These are phyloP conservation scores for Pelecanoides urinatrix DNA, from an alignment of 2,113 vertebrate genomes.

Conservation along the genomic window DNA sequence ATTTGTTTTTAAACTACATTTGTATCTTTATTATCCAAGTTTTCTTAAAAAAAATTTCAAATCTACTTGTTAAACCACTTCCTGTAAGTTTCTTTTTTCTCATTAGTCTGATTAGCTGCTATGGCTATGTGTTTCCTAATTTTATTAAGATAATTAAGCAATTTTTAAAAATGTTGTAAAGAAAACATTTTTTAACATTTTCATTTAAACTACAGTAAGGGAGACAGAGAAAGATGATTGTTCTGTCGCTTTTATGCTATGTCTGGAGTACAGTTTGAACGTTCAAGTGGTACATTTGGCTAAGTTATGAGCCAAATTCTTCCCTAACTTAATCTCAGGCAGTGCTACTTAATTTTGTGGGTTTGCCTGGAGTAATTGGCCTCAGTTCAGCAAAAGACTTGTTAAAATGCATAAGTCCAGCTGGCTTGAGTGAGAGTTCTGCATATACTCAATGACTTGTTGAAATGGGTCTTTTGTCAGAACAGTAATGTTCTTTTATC, in stretches of 20 bases:
- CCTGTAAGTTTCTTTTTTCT: slow-evolving; percentile 13
- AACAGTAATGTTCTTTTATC: background rate
- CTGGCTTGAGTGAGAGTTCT: background rate
- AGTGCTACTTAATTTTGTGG: background rate
- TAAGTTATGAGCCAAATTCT: background rate
- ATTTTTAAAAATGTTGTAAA: slow-evolving; percentile 57
- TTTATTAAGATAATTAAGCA: slow-evolving; percentile 39
- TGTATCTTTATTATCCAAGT: slow-evolving; percentile 46
- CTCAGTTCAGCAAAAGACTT: background rate
- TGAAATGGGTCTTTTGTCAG: background rate
- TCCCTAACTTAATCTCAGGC: background rate
- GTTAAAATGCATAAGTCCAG: background rate
- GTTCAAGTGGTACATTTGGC: background rate
- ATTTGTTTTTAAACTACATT: slow-evolving; percentile 64
- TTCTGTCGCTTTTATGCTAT: slow-evolving; percentile 23
- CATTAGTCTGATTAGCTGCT: background rate
- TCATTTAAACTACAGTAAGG: slow-evolving; percentile 45
- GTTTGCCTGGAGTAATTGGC: background rate
- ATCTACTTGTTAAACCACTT: slow-evolving; percentile 44
- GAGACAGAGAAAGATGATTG: slow-evolving; percentile 36
- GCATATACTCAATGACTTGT: background rate
- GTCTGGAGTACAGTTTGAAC: background rate
- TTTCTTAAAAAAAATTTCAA: slow-evolving; percentile 45
- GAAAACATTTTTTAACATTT: slow-evolving; percentile 51
- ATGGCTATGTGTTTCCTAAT: slow-evolving; percentile 9